These are phyloP conservation scores for Axea sp. DNA, from an alignment of 2,888 invertebrate species.

Conservation along the genomic window DNA sequence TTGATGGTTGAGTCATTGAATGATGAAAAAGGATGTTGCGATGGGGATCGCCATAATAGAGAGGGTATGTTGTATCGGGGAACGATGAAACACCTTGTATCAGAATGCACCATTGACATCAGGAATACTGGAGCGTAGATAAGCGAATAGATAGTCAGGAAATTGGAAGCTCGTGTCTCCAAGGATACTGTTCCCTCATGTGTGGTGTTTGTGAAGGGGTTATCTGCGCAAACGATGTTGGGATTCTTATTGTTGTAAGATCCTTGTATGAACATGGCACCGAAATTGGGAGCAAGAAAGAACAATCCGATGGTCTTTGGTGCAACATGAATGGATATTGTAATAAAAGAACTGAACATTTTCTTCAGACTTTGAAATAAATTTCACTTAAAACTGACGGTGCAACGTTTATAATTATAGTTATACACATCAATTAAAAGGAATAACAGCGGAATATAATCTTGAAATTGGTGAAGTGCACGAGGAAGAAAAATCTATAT, in stretches of 20 bases:
- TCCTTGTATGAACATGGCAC: constrained; percentile 39
- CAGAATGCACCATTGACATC: constrained; percentile 46
- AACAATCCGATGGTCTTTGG: too few species aligned
- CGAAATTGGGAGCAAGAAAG: constrained; percentile 17
- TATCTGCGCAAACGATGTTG: constrained; percentile 43
- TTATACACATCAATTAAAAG: too few species aligned
- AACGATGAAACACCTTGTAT: constrained; percentile 50
- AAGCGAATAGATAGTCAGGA: constrained; percentile 50
- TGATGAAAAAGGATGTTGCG: constrained; percentile 48
- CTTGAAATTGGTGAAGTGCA: too few species aligned
- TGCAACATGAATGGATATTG: too few species aligned
- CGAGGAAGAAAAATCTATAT: too few species aligned
- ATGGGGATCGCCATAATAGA: constrained; percentile 35
- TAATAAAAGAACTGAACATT: too few species aligned
- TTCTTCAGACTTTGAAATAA: too few species aligned
- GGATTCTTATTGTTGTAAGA: constrained; percentile 53
- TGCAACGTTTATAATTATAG: too few species aligned
- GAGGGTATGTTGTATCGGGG: constrained; percentile 30
- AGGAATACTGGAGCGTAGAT: constrained; percentile 44
- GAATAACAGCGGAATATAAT: too few species aligned
- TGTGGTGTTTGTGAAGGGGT: constrained; percentile 16
- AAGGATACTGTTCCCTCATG: constrained; percentile 37
- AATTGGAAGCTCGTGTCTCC: constrained; percentile 53
- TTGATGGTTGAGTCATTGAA: constrained; percentile 17
- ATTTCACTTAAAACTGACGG: too few species aligned